These are phyloP conservation scores for Kryptopterus vitreolus DNA, from an alignment of 2,797 vertebrate species.

Conservation along the genomic window DNA sequence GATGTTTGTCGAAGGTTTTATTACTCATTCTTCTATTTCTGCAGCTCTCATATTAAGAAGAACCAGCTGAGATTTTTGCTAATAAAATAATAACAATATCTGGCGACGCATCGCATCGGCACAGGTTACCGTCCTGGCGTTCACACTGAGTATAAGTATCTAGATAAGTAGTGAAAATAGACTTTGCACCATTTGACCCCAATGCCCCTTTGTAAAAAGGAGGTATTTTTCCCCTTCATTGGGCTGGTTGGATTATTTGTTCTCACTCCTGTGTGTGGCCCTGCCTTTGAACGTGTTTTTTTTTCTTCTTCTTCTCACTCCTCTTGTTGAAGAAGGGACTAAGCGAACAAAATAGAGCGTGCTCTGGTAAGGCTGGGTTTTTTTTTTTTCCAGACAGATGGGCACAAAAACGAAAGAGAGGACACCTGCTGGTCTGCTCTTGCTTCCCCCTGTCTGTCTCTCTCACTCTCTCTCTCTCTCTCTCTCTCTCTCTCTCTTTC, in stretches of 20 bases:
- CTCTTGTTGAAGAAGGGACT: conserved; percentile 42
- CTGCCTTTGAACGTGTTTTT: conserved; percentile 25
- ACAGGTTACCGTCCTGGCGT: neutral
- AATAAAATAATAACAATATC: neutral
- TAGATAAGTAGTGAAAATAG: neutral
- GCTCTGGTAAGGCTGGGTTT: conserved; percentile 48
- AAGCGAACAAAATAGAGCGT: conserved; percentile 50
- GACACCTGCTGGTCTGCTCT: conserved; percentile 71
- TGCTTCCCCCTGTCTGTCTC: neutral
- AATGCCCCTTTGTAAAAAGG: neutral
- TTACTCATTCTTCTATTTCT: neutral
- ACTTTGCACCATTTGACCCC: neutral
- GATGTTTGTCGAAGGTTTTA: neutral
- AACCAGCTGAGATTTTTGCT: neutral
- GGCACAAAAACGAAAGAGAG: conserved; percentile 57
- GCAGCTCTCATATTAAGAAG: neutral
- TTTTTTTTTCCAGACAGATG: conserved; percentile 58
- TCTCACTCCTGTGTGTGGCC: conserved; percentile 32
- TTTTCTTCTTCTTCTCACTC: neutral
- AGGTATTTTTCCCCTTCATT: conserved; percentile 20
- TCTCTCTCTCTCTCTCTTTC: conserved; percentile 31
- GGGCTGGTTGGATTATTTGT: conserved; percentile 33
- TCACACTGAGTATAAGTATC: neutral
- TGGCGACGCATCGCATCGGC: neutral
- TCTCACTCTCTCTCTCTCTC: neutral